Percentiles rank a stretch among this genome's conserved stretches.
phyloP scores from a whole-genome alignment of 2,888 invertebrate species.

The Lasioglossum pauxillum region DNA sequence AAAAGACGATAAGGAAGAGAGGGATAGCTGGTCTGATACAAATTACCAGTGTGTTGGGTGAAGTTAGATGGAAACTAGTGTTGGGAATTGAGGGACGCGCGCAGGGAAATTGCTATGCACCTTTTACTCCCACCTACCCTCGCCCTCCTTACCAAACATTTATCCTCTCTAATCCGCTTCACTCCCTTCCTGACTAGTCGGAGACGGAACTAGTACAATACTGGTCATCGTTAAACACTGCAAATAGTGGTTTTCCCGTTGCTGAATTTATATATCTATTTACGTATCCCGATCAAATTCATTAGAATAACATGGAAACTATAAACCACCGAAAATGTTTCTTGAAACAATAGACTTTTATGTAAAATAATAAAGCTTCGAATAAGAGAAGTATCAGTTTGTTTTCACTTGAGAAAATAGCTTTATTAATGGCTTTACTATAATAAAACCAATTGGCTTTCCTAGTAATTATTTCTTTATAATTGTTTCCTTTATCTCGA shows the following conservation, averaged over 20 bases:
- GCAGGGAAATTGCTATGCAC: slow-evolving; percentile 75
- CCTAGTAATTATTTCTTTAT: not conserved
- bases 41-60: slow-evolving; percentile 74
- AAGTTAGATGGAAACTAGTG: slow-evolving; percentile 78
- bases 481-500: too few relatives aligned
- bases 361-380: not conserved
- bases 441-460: not conserved
- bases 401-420: not conserved
- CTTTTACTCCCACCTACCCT: slow-evolving; percentile 64
- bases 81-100: slow-evolving; percentile 78
- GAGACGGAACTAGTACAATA: slow-evolving; percentile 12
- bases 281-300: not conserved
- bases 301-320: not conserved
- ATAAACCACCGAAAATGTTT: not conserved
- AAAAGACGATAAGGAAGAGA: slow-evolving; percentile 75
- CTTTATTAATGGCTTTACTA: not conserved
- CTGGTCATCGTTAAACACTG: slow-evolving; percentile 35
- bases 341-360: not conserved
- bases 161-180: slow-evolving; percentile 33
- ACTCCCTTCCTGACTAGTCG: slow-evolving; percentile 9
- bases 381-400: not conserved
- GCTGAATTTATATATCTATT: not conserved
- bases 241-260: slow-evolving; percentile 13
- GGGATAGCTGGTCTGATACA: slow-evolving; percentile 73
- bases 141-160: slow-evolving; percentile 48